Percentiles rank a stretch among this genome's conserved stretches.
These are phyloP conservation scores for Coronaproctus castanopsis DNA, from an alignment of 2,888 invertebrate genomes.

Conservation along the genomic window DNA sequence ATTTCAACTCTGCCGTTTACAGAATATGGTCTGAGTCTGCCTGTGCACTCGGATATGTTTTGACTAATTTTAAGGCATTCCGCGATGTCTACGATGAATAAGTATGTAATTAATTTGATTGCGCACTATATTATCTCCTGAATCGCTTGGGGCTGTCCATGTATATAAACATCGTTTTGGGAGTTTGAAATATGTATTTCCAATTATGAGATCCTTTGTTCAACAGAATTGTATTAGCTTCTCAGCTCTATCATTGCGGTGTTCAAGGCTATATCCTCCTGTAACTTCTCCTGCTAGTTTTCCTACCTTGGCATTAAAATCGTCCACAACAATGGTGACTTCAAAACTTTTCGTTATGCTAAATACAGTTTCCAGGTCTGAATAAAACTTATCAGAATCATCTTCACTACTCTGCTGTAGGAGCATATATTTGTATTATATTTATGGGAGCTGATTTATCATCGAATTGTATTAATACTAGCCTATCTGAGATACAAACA, in stretches of 20 bases:
- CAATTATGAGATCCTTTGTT: background rate
- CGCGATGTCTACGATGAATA: background rate
- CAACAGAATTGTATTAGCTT: background rate
- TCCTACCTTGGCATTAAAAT: background rate
- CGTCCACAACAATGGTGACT: background rate
- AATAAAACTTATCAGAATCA: no score
- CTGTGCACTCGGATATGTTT: background rate
- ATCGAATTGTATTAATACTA: no score
- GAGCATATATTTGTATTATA: no score
- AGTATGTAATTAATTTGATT: background rate
- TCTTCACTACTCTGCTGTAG: no score
- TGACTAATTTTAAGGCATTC: background rate
- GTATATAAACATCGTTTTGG: background rate
- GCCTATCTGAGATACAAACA: no score
- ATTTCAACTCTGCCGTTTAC: background rate
- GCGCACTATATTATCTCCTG: background rate
- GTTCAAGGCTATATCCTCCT: background rate
- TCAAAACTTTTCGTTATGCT: no score
- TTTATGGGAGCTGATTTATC: no score
- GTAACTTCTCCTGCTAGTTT: background rate
- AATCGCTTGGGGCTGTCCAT: background rate
- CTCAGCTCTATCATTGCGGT: background rate
- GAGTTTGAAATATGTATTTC: background rate
- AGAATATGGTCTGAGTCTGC: background rate
- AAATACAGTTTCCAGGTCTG: no score